Evolutionary conservation across 2,113 vertebrate genomes (phyloP).

Genomic region (Cacatua alba): DNA sequence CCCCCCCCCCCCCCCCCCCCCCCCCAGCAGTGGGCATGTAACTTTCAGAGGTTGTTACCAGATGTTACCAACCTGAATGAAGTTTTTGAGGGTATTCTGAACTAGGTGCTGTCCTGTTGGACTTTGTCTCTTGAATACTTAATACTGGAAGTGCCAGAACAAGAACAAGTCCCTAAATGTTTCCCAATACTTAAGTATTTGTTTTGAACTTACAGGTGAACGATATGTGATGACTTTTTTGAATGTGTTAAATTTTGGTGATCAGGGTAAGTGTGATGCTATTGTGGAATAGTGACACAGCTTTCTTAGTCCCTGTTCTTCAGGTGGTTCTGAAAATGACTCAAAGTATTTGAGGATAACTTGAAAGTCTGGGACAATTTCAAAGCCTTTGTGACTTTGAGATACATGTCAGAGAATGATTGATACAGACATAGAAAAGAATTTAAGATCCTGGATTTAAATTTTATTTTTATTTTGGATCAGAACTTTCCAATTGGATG

Average conservation of each 20-base stretch:
- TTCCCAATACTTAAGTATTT: neutral
- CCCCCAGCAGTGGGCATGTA: accelerated
- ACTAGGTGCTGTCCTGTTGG: neutral
- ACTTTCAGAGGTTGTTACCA: neutral
- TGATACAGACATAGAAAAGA: neutral
- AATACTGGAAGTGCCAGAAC: neutral
- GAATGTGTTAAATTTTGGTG: conserved; percentile 94
- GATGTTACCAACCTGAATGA: neutral
- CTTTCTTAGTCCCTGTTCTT: neutral
- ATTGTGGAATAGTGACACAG: neutral
- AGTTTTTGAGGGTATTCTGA: neutral
- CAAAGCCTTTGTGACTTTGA: neutral
- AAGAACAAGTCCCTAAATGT: neutral
- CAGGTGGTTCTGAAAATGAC: neutral
- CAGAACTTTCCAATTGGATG: neutral
- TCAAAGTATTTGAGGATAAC: neutral
- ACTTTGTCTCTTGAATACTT: neutral
- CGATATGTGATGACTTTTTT: conserved; percentile 98
- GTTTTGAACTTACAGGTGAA: conserved; percentile 81
- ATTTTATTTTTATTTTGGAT: neutral
- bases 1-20: too few relatives aligned
- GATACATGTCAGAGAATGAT: neutral
- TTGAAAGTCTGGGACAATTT: neutral
- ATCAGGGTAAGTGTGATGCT: conserved; percentile 85
- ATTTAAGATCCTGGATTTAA: neutral